Conservation (phyloP, 2,888 invertebrate species). For the Trachelus tabidus region DNA sequence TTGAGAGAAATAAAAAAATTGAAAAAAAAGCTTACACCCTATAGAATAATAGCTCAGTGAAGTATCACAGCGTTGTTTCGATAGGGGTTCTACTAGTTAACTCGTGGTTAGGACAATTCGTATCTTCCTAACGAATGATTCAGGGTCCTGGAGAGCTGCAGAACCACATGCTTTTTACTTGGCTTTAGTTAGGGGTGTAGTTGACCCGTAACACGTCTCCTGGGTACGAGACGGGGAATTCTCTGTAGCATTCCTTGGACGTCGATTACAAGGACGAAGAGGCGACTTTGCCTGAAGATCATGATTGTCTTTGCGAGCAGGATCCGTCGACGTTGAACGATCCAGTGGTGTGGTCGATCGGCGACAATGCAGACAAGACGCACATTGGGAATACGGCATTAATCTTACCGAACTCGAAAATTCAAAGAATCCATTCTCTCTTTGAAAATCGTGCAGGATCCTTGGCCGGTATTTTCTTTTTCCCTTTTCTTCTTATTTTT, state of each 20-base stretch:
- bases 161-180: not conserved
- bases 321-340: not conserved
- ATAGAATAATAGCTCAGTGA: not conserved
- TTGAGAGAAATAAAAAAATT: constrained; percentile 36
- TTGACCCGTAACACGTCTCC: not conserved
- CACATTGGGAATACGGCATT: constrained; percentile 28
- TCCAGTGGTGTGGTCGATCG: not conserved
- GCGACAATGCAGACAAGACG: not conserved
- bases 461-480: constrained; percentile 20
- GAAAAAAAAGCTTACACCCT: constrained; percentile 1
- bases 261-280: not conserved
- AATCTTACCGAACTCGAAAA: constrained; percentile 46
- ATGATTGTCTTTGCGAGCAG: not conserved
- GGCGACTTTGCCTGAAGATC: not conserved
- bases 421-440: constrained; percentile 47
- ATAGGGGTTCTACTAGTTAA: not conserved
- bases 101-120: not conserved
- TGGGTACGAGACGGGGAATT: not conserved
- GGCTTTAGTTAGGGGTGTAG: not conserved
- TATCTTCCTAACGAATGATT: not conserved
- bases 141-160: not conserved
- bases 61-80: not conserved
- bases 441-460: constrained; percentile 28
- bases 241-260: not conserved
- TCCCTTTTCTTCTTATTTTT: constrained; percentile 25